Evolutionary conservation across 53 echinoderm and acorn worm genomes (phyloP).

Genomic region (Holothuria scabra): DNA sequence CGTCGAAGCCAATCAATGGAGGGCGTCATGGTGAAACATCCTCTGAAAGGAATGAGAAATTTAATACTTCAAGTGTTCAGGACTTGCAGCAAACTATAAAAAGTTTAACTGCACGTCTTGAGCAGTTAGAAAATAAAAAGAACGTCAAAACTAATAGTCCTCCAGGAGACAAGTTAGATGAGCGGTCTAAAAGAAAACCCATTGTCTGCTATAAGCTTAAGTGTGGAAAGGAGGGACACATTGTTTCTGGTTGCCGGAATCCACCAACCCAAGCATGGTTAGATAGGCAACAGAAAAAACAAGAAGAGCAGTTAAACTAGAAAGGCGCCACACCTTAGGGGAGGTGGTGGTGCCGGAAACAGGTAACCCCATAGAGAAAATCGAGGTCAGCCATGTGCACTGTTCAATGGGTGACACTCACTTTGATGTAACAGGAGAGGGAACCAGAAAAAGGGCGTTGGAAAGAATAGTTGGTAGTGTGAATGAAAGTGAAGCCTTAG

Average conservation of each 20-base stretch:
- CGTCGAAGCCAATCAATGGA: too few species aligned
- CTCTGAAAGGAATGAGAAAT: too few species aligned
- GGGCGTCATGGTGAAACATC: too few species aligned
- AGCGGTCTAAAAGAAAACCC: not conserved
- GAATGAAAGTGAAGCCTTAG: too few species aligned
- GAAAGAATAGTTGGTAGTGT: too few species aligned
- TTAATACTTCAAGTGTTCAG: not conserved
- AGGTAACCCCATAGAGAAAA: not conserved
- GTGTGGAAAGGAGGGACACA: too few species aligned
- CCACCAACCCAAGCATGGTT: too few species aligned
- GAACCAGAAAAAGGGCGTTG: not conserved
- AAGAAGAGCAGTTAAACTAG: slow-evolving; percentile 34
- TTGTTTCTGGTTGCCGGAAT: too few species aligned
- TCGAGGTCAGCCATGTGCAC: not conserved
- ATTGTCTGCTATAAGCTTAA: too few species aligned
- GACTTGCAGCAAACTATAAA: not conserved
- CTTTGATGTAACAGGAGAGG: not conserved
- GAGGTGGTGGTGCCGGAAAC: slow-evolving; percentile 17
- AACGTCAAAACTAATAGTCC: too few species aligned
- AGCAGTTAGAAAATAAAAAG: too few species aligned
- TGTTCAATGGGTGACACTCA: not conserved
- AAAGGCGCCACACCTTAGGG: slow-evolving; percentile 39
- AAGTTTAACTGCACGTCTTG: not conserved
- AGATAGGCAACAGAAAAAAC: not conserved
- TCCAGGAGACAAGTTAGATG: too few species aligned